Conservation (phyloP, 1,140 invertebrate genomes). For the Phymorhynchus buccinoides region DNA sequence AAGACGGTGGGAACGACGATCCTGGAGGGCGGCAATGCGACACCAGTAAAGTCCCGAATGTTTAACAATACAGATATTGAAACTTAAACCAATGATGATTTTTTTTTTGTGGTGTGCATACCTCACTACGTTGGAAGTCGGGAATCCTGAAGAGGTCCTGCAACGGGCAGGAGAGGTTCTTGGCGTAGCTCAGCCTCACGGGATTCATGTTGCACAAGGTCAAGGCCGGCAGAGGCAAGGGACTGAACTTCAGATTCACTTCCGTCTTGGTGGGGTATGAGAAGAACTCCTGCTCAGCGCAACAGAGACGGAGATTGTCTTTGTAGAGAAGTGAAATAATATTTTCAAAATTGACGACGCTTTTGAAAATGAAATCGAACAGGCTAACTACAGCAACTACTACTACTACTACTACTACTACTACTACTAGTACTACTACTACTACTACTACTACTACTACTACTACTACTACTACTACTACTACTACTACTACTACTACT, state of each 20-base stretch:
- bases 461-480: not conserved
- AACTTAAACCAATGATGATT: too few species aligned
- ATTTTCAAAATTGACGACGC: not conserved
- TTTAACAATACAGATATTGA: too few species aligned
- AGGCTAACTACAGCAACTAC: not conserved
- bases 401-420: not conserved
- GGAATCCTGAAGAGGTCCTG: not conserved
- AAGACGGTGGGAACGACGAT: too few species aligned
- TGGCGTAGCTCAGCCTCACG: not conserved
- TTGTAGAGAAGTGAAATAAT: not conserved
- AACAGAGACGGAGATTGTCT: not conserved
- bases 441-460: not conserved
- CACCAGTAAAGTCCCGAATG: too few species aligned
- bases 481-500: not conserved
- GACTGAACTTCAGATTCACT: conserved; percentile 20
- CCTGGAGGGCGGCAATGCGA: too few species aligned
- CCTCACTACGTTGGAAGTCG: not conserved
- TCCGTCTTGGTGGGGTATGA: not conserved
- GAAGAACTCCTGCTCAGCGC: not conserved
- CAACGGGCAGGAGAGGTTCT: conserved; percentile 6
- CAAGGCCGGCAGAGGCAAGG: conserved; percentile 25
- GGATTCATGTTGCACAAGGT: conserved; percentile 30
- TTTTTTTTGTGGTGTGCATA: too few species aligned
- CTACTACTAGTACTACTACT: not conserved
- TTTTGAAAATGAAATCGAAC: not conserved